Conservation (phyloP, 2,888 invertebrate species). For the Villa cingulata region DNA sequence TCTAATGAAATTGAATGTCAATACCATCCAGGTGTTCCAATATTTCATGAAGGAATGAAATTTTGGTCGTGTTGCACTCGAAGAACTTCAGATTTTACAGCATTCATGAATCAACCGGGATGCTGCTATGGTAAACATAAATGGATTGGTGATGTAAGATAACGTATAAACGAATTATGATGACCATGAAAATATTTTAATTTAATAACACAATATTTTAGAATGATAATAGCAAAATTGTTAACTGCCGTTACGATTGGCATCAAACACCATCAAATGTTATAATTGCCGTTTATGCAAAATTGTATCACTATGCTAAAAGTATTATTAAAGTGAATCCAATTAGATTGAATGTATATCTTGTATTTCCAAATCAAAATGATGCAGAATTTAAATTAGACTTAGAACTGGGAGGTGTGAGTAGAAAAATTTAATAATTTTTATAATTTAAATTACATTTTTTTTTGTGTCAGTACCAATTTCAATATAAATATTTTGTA, state of each 20-base stretch:
- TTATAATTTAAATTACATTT: background rate
- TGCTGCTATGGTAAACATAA: constrained; percentile 74
- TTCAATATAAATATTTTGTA: constrained; percentile 4
- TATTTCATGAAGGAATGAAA: constrained; percentile 95
- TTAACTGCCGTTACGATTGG: constrained; percentile 83
- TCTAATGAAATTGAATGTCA: constrained; percentile 51
- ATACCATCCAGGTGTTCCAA: constrained; percentile 76
- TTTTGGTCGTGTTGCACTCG: constrained; percentile 95
- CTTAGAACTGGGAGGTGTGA: constrained; percentile 70
- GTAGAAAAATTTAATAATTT: constrained; percentile 19
- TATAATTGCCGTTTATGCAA: constrained; percentile 79
- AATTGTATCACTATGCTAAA: constrained; percentile 66
- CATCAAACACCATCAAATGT: constrained; percentile 82
- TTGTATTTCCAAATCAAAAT: constrained; percentile 65
- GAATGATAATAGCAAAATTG: constrained; percentile 41
- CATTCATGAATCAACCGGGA: constrained; percentile 83
- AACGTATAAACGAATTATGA: background rate
- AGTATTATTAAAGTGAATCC: constrained; percentile 73
- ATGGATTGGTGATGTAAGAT: constrained; percentile 55
- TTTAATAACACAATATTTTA: constrained; percentile 25
- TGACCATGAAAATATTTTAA: background rate
- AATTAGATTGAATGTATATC: constrained; percentile 56
- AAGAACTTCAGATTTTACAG: constrained; percentile 84
- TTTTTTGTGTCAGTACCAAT: no score
- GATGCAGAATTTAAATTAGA: constrained; percentile 60